Base-by-base conservation (phyloP, 2,113 vertebrate species). In the Edolisoma coerulescens region DNA sequence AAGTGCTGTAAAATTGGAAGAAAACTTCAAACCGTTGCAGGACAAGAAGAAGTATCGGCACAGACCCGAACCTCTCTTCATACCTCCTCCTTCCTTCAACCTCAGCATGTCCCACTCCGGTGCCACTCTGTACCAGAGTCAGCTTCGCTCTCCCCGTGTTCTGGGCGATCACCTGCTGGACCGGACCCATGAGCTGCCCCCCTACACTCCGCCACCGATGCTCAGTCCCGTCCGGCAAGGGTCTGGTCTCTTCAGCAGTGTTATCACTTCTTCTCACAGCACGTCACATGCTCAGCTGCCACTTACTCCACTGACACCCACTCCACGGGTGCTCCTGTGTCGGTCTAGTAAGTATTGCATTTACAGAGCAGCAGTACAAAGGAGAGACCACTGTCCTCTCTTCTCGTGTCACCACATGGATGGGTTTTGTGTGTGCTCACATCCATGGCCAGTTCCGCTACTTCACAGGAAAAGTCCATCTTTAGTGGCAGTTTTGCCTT, bases 161-260 rank as follows among this genome's bases (percentile, higher is more conserved):
- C 96, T 98, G 1, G 98, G 97, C 10, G 98, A 98, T 49, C 97
- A 97, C 53, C 96, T 98, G 84, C 96, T 98, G 33, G 98, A 98
- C 80, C 84, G 97, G 21, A 73, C 91, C 1, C 98, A 96, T 3
- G 98, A 98, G 86, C 97, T 97, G 9, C 97, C 97, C 18, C 98
- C 98, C 27, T 99, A 99, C 97, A 99, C 98, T 41, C 98, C 99
- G 0, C 98, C 99, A 2, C 99, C 99, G 0, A 99, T 99, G 99
- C 98, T 99, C 32, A 99, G 98, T 54, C 99, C 99, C 0, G 97
- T 98, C 73, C 98, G 99, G n/a, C 98, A 98, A 15, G 99, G 99
- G 4, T 98, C 99, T 3, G 99, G 99, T 41, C 98, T 99, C 87
- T 99, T 99, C 98, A 99, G 97, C 96, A 98, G 96, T 11, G 98